These are phyloP conservation scores for Mesembrinibis cayennensis DNA, from an alignment of 2,113 vertebrate species.

Conservation along the genomic window DNA sequence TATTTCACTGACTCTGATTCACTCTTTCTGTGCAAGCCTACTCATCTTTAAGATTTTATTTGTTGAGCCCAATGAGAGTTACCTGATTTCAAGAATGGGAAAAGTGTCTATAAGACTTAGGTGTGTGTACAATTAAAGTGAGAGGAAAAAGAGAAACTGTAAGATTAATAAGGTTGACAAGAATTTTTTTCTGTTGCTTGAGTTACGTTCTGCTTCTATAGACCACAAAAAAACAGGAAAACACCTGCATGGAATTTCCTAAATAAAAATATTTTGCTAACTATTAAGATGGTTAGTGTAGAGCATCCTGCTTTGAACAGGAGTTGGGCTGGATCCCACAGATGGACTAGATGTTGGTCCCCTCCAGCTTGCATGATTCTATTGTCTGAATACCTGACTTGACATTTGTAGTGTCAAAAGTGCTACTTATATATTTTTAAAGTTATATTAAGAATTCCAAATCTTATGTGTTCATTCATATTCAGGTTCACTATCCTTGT, in stretches of 20 bases:
- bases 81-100: neutral
- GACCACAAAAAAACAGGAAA: neutral
- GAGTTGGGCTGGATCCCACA: neutral
- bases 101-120: neutral
- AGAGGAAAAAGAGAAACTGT: neutral
- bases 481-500: neutral
- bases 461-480: fast-evolving
- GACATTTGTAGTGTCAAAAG: neutral
- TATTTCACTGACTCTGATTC: constrained; percentile 1
- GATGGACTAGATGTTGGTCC: neutral
- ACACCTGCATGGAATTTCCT: neutral
- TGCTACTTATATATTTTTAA: neutral
- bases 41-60: neutral
- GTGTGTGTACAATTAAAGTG: neutral
- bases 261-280: neutral
- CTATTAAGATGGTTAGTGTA: neutral
- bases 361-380: neutral
- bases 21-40: neutral
- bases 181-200: neutral
- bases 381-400: neutral
- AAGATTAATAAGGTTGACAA: neutral
- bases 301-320: neutral
- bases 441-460: neutral
- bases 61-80: neutral
- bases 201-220: neutral